phyloP scores from a whole-genome alignment of 1,140 invertebrate genomes.

The Drosophila santomea region DNA sequence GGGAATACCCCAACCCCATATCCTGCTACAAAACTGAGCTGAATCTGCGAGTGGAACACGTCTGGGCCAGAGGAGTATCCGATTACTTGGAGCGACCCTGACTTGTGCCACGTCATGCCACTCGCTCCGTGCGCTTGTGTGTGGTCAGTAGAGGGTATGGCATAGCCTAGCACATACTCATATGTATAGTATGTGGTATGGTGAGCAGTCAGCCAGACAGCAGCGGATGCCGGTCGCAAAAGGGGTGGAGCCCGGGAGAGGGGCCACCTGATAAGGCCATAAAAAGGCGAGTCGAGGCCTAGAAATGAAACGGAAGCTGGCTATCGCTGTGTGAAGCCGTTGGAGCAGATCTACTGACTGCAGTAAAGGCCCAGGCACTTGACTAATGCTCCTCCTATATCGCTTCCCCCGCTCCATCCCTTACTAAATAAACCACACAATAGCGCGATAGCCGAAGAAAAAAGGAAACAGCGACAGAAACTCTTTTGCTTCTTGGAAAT shows the following conservation, averaged over 20 bases:
- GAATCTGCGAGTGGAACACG: constrained; percentile 2
- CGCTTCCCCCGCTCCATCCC: neutral
- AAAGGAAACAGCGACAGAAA: constrained; percentile 25
- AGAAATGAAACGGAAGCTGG: constrained; percentile 42
- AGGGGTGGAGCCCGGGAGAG: constrained; percentile 10
- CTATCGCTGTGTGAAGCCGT: constrained; percentile 22
- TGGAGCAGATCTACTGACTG: constrained; percentile 7
- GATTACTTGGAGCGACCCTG: constrained; percentile 41
- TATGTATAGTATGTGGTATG: neutral
- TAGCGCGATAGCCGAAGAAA: constrained; percentile 16
- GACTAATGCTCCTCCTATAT: constrained; percentile 12
- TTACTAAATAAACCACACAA: constrained; percentile 14
- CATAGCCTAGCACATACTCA: neutral
- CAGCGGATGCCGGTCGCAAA: constrained; percentile 39
- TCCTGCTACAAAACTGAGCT: constrained; percentile 7
- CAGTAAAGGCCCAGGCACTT: constrained; percentile 28
- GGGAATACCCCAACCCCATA: too few species aligned
- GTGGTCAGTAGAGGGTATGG: constrained; percentile 26
- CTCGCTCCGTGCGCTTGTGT: constrained; percentile 12
- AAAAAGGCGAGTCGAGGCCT: constrained; percentile 30
- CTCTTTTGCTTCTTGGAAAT: constrained; percentile 64
- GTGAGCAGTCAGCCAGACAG: constrained; percentile 13
- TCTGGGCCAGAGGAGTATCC: constrained; percentile 22
- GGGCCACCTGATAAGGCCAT: constrained; percentile 40
- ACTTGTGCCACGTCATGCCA: constrained; percentile 49